Conservation (phyloP, 2,797 vertebrate genomes). For the Acanthopagrus latus region DNA sequence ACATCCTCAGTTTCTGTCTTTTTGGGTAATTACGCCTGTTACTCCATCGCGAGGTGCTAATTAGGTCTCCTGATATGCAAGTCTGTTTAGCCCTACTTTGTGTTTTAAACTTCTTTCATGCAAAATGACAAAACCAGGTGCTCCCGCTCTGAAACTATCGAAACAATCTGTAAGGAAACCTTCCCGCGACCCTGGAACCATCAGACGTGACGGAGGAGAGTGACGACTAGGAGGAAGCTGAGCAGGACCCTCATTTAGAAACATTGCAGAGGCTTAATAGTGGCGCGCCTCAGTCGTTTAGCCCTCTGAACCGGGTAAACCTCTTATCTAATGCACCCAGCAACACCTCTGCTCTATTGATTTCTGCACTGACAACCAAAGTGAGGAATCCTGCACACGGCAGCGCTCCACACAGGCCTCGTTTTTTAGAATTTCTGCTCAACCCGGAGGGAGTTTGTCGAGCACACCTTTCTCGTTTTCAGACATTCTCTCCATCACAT, state of each 20-base stretch:
- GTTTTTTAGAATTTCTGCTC: conserved; percentile 4
- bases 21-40: background rate
- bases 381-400: conserved; percentile 20
- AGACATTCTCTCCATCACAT: background rate
- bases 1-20: background rate
- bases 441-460: conserved; percentile 12
- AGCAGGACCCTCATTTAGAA: conserved; percentile 28
- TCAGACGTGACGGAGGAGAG: conserved; percentile 1
- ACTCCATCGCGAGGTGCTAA: background rate
- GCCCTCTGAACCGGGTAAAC: background rate
- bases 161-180: background rate
- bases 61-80: background rate
- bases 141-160: background rate
- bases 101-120: too few relatives aligned
- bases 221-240: background rate
- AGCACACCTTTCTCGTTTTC: conserved; percentile 11
- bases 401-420: conserved; percentile 7
- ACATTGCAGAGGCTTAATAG: background rate
- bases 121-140: background rate
- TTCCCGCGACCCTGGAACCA: background rate
- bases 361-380: conserved; percentile 30
- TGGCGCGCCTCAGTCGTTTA: background rate
- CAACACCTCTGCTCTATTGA: conserved; percentile 48
- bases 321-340: conserved; percentile 59
- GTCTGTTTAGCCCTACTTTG: background rate